Conservation (phyloP, 2,113 vertebrate genomes). For the Zootoca vivipara region DNA sequence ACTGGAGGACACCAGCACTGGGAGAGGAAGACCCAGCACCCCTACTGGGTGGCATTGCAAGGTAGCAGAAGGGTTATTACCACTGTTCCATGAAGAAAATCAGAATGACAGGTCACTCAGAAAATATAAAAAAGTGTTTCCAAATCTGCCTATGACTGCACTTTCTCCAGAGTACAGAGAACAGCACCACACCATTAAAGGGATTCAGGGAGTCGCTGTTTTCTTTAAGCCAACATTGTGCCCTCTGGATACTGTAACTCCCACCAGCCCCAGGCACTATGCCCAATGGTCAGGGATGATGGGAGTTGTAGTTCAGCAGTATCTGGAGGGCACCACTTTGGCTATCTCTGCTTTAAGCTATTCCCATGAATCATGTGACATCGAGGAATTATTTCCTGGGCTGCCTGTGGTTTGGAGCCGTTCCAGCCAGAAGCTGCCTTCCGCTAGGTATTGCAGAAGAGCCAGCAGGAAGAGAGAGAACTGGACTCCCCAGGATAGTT, state of each 20-base stretch:
- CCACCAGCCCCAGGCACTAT: too few relatives aligned
- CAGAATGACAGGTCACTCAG: not conserved
- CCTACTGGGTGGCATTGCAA: not conserved
- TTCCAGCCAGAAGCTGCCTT: not conserved
- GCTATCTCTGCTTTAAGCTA: too few relatives aligned
- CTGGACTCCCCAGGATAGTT: not conserved
- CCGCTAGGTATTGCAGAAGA: not conserved
- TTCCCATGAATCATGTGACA: too few relatives aligned
- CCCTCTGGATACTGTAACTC: too few relatives aligned
- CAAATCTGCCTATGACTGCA: not conserved
- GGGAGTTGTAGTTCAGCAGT: too few relatives aligned
- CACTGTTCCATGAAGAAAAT: not conserved
- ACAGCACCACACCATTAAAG: not conserved
- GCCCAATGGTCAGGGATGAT: too few relatives aligned
- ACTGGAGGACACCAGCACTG: not conserved
- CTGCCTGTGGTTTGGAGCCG: not conserved
- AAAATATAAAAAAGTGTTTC: not conserved
- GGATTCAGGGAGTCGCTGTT: not conserved
- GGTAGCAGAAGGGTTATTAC: not conserved
- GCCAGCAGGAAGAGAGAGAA: not conserved
- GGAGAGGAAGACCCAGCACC: not conserved
- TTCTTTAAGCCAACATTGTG: too few relatives aligned
- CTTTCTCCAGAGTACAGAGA: not conserved
- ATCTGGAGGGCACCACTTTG: too few relatives aligned
- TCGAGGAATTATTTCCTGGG: not conserved